Conservation (phyloP, 2,888 invertebrate species). For the Ornithoptera priamus region DNA sequence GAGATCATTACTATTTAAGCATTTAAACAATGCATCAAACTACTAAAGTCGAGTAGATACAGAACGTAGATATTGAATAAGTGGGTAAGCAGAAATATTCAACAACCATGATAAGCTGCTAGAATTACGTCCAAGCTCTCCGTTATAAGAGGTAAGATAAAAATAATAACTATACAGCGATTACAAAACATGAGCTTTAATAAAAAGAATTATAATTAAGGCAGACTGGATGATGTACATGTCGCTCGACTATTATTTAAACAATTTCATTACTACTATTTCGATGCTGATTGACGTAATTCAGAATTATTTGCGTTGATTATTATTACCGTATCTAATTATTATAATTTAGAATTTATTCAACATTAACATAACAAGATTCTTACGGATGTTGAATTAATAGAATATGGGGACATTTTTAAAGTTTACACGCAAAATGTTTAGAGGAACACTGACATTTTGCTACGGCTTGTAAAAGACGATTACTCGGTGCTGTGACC, state of each 20-base stretch:
- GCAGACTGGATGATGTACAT: neutral
- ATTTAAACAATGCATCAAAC: too few species aligned
- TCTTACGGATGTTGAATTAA: slow-evolving; percentile 31
- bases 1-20: too few species aligned
- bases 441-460: slow-evolving; percentile 58
- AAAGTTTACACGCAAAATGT: slow-evolving; percentile 45
- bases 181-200: neutral
- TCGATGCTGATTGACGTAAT: slow-evolving; percentile 13
- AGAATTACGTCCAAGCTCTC: neutral
- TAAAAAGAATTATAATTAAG: neutral
- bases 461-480: slow-evolving; percentile 46
- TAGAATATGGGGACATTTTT: slow-evolving; percentile 34
- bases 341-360: slow-evolving; percentile 20
- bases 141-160: neutral
- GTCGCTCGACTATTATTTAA: neutral
- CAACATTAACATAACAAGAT: slow-evolving; percentile 29
- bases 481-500: slow-evolving; percentile 50
- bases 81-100: neutral
- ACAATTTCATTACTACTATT: slow-evolving; percentile 1
- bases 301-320: slow-evolving; percentile 20
- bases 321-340: slow-evolving; percentile 28
- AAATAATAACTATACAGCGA: neutral
- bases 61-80: too few species aligned
- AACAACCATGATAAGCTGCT: neutral
- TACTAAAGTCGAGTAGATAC: too few species aligned